These are phyloP conservation scores for Narcine bancroftii DNA, from an alignment of 2,113 vertebrate species.

Conservation along the genomic window DNA sequence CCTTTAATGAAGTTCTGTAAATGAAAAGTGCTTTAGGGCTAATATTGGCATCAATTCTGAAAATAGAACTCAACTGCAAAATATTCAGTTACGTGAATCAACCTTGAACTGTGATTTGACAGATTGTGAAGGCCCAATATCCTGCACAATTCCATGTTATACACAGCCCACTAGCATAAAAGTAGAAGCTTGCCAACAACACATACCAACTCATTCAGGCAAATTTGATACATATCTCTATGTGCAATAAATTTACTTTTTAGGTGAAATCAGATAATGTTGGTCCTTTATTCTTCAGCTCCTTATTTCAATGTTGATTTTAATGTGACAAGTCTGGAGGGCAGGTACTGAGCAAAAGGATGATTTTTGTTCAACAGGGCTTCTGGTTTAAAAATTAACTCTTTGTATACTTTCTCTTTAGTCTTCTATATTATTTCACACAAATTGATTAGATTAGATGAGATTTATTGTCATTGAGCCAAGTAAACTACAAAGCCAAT, in stretches of 20 bases:
- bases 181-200: conserved; percentile 6
- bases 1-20: conserved; percentile 18
- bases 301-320: conserved; percentile 35
- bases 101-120: background rate
- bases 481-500: too few species aligned
- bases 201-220: conserved; percentile 1
- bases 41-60: conserved; percentile 36
- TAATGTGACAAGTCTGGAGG: conserved; percentile 8
- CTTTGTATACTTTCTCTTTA: background rate
- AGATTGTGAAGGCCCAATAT: background rate
- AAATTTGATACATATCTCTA: conserved; percentile 31
- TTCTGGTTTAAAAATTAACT: background rate
- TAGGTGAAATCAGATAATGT: conserved; percentile 27
- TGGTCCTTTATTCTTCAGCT: conserved; percentile 29
- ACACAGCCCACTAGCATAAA: conserved; percentile 2
- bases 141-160: background rate
- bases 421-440: background rate
- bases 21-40: conserved; percentile 25
- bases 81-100: conserved; percentile 35
- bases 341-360: background rate
- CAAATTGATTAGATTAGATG: too few species aligned
- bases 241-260: conserved; percentile 21
- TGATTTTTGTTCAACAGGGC: background rate
- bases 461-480: too few species aligned
- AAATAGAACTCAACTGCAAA: conserved; percentile 31